Evolutionary conservation across 2,113 vertebrate species (phyloP).

Genomic region (Chascanopsetta lugubris): DNA sequence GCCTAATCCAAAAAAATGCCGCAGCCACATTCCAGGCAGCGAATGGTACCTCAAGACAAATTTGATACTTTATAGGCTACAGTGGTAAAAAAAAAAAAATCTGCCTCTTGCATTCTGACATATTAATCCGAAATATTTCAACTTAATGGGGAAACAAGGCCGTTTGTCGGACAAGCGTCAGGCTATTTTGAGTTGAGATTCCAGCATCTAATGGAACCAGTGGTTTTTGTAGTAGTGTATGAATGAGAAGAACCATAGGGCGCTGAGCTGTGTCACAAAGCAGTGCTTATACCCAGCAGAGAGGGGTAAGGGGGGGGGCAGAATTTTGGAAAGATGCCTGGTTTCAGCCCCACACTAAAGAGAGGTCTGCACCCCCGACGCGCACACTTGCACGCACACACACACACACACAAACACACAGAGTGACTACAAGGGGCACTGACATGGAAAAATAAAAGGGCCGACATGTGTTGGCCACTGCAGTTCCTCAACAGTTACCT

Average conservation of each 20-base stretch:
- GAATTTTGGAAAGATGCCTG: constrained; percentile 72
- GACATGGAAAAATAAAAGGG: constrained; percentile 77
- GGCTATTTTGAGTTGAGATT: constrained; percentile 46
- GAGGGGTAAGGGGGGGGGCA: constrained; percentile 42
- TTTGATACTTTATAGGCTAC: constrained; percentile 17
- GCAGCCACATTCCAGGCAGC: constrained; percentile 41
- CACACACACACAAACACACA: constrained; percentile 46
- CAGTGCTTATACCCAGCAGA: constrained; percentile 63
- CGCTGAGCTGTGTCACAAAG: constrained; percentile 61
- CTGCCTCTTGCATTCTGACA: constrained; percentile 28
- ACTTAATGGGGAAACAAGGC: constrained; percentile 49
- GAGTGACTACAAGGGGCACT: constrained; percentile 66
- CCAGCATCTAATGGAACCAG: constrained; percentile 43
- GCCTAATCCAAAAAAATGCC: constrained; percentile 50
- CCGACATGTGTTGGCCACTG: constrained; percentile 65
- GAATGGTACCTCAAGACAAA: constrained; percentile 24
- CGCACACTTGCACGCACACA: not conserved
- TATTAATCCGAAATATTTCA: constrained; percentile 33
- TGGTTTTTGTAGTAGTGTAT: constrained; percentile 57
- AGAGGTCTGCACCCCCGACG: constrained; percentile 54
- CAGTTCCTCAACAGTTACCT: constrained; percentile 52
- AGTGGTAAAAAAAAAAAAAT: constrained; percentile 3
- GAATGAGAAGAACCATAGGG: constrained; percentile 60
- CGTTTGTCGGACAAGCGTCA: constrained; percentile 49
- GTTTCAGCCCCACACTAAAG: constrained; percentile 61